phyloP scores from a whole-genome alignment of 2,888 invertebrate genomes.

The Agrotis puta region DNA sequence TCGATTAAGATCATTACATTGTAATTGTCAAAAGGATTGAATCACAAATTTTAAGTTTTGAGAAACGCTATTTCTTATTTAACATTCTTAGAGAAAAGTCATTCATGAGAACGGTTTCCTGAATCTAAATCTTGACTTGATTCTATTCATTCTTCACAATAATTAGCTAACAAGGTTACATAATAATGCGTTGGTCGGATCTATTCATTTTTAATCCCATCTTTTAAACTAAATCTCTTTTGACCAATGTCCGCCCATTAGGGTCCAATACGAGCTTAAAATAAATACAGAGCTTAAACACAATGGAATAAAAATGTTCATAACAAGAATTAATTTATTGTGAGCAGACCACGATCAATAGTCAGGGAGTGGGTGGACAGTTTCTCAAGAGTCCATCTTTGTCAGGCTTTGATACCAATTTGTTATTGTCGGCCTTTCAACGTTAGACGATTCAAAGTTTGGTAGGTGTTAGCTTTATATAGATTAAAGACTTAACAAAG shows the following conservation, averaged over 20 bases:
- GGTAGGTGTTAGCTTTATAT: conserved; percentile 83
- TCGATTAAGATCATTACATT: conserved; percentile 69
- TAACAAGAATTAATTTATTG: conserved; percentile 90
- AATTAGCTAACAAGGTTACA: conserved; percentile 41
- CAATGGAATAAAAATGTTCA: conserved; percentile 89
- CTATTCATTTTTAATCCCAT: conserved; percentile 68
- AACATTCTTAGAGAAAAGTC: not conserved
- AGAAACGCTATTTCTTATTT: conserved; percentile 3
- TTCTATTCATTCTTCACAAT: conserved; percentile 19
- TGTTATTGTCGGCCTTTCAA: conserved; percentile 89
- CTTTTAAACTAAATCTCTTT: conserved; percentile 76
- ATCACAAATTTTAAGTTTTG: conserved; percentile 12
- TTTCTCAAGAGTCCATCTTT: conserved; percentile 90
- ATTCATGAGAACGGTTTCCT: not conserved
- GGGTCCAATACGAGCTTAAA: conserved; percentile 81
- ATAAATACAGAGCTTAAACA: conserved; percentile 84
- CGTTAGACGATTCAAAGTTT: conserved; percentile 88
- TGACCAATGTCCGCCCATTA: conserved; percentile 89
- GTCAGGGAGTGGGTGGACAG: conserved; percentile 90
- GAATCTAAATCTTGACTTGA: not conserved
- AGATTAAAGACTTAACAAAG: conserved; percentile 76
- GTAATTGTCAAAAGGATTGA: conserved; percentile 36
- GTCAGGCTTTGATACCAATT: conserved; percentile 90
- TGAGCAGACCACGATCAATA: conserved; percentile 87
- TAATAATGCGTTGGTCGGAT: conserved; percentile 50